Percentiles rank a stretch among this genome's conserved stretches.
These are phyloP conservation scores for Plecotus auritus DNA, from an alignment of 2,113 vertebrate species.

Conservation along the genomic window DNA sequence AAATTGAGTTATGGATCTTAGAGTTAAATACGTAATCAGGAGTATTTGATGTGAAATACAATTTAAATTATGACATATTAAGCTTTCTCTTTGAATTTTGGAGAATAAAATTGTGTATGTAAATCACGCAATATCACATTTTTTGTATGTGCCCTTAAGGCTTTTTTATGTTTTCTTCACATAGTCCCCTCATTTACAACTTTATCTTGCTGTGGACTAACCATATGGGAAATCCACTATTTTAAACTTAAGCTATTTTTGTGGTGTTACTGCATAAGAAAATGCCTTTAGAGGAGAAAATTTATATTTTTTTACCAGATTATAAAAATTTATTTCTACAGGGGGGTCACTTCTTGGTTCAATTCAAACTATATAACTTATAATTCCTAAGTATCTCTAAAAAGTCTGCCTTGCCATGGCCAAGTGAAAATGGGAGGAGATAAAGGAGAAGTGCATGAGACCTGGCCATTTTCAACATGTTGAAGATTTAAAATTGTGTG, in stretches of 20 bases:
- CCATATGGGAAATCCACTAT: slow-evolving; percentile 79
- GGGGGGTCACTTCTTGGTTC: slow-evolving; percentile 53
- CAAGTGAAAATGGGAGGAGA: slow-evolving; percentile 31
- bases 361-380: slow-evolving; percentile 31
- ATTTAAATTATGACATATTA: slow-evolving; percentile 71
- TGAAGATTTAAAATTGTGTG: slow-evolving; percentile 68
- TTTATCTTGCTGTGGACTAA: slow-evolving; percentile 77
- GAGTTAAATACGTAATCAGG: slow-evolving; percentile 68
- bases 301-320: slow-evolving; percentile 66
- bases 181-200: slow-evolving; percentile 78
- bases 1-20: slow-evolving; percentile 66
- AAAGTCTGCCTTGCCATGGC: neutral
- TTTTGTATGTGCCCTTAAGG: slow-evolving; percentile 77
- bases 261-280: slow-evolving; percentile 76
- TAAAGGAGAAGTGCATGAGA: slow-evolving; percentile 45
- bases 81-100: slow-evolving; percentile 62
- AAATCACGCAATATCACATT: slow-evolving; percentile 70
- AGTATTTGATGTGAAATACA: slow-evolving; percentile 65
- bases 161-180: slow-evolving; percentile 76
- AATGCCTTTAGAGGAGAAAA: slow-evolving; percentile 73
- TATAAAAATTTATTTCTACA: slow-evolving; percentile 67
- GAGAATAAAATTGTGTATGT: slow-evolving; percentile 63
- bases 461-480: slow-evolving; percentile 65
- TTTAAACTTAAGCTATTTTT: slow-evolving; percentile 79
- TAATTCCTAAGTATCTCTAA: slow-evolving; percentile 38